Base-by-base conservation (phyloP, 2,797 vertebrate genomes). In the Lithobates sylvaticus region DNA sequence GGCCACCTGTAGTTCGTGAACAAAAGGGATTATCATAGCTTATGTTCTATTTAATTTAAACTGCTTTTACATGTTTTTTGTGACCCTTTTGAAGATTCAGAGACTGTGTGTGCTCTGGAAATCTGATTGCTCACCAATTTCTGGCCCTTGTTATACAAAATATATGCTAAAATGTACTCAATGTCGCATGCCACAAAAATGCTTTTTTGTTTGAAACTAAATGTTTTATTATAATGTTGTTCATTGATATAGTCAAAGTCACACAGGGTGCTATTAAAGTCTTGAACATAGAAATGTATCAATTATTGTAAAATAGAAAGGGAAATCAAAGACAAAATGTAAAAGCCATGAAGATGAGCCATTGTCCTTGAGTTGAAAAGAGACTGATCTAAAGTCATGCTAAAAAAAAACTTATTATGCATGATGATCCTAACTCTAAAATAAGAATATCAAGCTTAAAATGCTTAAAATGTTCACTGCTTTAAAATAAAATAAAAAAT, bases 341-440 rank as follows among this genome's bases (percentile, higher is more conserved):
- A 23, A 61, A 61, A 67, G 65, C 65, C 16, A n/a, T 67, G 65
- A 67, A 67, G 65, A 26, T 29, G 3, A 67, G 23, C 70, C 34
- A 23, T 42, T n/a, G 34, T 36, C 70, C 70, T 72, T 72, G 70
- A 72, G 34, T 42, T 42, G 10, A 39, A 71, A 39, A 42, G 18
- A 36, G 9, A 3, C 21, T 73, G 23, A 12, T 26, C 23, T 29
- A 67, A 73, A 8, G 5, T 5, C 44, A n/a, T 73, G 71, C 3
- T n/a, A 73, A 73, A 73, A 73, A 73, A 73, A 42, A n/a, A 26
- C 21, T 13, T 44, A 73, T 73, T 73, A n/a, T 26, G 26, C 18
- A 73, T 44, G 16, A 44, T 26, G 18, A 42, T 42, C 39, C 39
- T 26, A 44, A 27, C 39, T 42, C 39, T 73, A 13, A 73, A 42